Percentiles rank a stretch among this genome's conserved stretches.
phyloP scores from a whole-genome alignment of 2,888 invertebrate species.

The Ormyrus pomaceus region DNA sequence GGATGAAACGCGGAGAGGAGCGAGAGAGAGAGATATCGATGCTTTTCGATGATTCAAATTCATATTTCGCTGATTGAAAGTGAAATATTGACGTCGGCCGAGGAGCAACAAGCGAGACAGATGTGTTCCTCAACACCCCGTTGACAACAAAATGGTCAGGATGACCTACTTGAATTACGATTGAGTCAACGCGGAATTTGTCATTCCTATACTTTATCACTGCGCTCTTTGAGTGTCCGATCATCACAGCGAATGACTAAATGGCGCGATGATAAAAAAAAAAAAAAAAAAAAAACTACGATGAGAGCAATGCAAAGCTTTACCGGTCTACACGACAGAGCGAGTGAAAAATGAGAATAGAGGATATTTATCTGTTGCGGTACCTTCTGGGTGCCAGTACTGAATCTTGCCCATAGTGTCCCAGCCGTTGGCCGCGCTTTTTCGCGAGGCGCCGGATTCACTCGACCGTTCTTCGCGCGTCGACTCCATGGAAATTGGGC shows the following conservation, averaged over 20 bases:
- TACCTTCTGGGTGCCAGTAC: constrained; percentile 74
- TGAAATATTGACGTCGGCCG: too few relatives aligned
- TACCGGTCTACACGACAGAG: too few relatives aligned
- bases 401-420: constrained; percentile 73
- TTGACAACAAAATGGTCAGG: not conserved
- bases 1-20: too few relatives aligned
- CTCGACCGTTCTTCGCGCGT: not conserved
- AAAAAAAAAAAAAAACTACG: not conserved
- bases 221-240: not conserved
- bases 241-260: not conserved
- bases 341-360: not conserved
- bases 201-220: constrained; percentile 21
- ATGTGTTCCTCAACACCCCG: not conserved
- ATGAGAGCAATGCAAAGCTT: not conserved
- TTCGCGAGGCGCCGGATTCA: constrained; percentile 33
- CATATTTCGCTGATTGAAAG: too few relatives aligned
- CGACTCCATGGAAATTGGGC: constrained; percentile 23
- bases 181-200: constrained; percentile 13
- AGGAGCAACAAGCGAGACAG: too few relatives aligned
- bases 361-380: constrained; percentile 5
- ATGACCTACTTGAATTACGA: not conserved
- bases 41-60: too few relatives aligned
- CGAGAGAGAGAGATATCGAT: too few relatives aligned
- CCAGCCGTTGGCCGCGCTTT: constrained; percentile 63
- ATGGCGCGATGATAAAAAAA: too few relatives aligned